A percentile compares a stretch with the other conserved stretches of the same genome.
Conservation (phyloP, 2,113 vertebrate species). For the Tretioscincus oriximinensis region DNA sequence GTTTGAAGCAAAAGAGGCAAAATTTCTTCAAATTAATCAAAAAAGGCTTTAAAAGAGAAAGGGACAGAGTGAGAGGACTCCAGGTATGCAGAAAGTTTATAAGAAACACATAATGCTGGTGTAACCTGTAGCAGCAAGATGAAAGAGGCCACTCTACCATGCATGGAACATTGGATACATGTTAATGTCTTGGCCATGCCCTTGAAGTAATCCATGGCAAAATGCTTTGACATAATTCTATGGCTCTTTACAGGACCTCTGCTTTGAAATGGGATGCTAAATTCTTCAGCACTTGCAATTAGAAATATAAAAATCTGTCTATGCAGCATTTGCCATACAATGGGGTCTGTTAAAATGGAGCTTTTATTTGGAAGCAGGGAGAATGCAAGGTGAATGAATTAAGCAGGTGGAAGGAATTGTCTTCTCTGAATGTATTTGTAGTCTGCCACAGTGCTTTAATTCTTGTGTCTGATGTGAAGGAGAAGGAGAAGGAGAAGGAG, state of each 20-base stretch:
- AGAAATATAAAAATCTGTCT: slow-evolving; percentile 38
- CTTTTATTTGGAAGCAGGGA: slow-evolving; percentile 39
- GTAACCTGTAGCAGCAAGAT: slow-evolving; percentile 48
- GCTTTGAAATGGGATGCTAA: slow-evolving; percentile 49
- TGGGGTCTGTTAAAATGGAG: slow-evolving; percentile 53
- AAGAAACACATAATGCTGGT: slow-evolving; percentile 23
- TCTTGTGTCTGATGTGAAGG: slow-evolving; percentile 37
- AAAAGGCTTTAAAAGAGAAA: slow-evolving; percentile 46
- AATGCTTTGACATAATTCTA: slow-evolving; percentile 31
- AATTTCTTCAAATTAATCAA: slow-evolving; percentile 46
- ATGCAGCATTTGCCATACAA: slow-evolving; percentile 31
- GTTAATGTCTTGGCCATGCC: slow-evolving; percentile 49
- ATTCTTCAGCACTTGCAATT: slow-evolving; percentile 55
- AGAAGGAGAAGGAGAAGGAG: too few relatives aligned
- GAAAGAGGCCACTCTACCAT: slow-evolving; percentile 43
- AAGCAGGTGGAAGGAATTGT: slow-evolving; percentile 45
- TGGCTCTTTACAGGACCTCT: slow-evolving; percentile 26
- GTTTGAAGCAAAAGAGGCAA: slow-evolving; percentile 52
- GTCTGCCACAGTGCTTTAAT: slow-evolving; percentile 48
- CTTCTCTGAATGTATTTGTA: background rate
- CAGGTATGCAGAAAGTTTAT: slow-evolving; percentile 49
- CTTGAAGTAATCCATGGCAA: slow-evolving; percentile 48
- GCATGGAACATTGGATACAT: slow-evolving; percentile 52
- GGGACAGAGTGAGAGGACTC: slow-evolving; percentile 49
- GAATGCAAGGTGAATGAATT: slow-evolving; percentile 22